These are phyloP conservation scores for Deroplatys truncata DNA, from an alignment of 2,888 invertebrate species.

Conservation along the genomic window DNA sequence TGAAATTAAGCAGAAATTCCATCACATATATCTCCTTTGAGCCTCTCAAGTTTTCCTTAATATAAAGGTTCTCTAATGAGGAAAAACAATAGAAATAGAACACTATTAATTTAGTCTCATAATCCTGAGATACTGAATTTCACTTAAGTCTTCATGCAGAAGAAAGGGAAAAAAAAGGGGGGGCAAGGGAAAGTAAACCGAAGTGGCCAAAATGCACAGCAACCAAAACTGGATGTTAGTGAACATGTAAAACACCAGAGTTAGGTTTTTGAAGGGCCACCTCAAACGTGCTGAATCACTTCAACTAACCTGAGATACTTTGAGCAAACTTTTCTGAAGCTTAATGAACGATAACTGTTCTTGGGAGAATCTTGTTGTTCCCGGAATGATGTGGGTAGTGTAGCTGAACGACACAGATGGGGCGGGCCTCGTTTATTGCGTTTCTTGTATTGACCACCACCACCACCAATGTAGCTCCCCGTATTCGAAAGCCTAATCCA, in stretches of 20 bases:
- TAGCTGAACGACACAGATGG: background rate
- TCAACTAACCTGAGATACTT: conserved; percentile 18
- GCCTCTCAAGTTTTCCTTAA: no score
- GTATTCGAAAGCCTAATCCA: background rate
- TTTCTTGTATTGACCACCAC: background rate
- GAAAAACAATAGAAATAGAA: no score
- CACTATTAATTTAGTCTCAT: no score
- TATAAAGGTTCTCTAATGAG: no score
- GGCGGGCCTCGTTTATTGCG: background rate
- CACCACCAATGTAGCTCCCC: background rate
- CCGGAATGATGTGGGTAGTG: background rate
- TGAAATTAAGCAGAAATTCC: no score
- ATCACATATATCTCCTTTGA: no score
- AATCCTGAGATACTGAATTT: background rate
- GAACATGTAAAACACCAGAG: background rate
- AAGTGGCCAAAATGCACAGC: background rate
- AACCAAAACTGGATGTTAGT: background rate
- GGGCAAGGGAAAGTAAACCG: background rate
- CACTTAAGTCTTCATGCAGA: background rate
- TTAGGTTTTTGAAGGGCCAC: background rate
- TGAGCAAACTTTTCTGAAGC: conserved; percentile 15
- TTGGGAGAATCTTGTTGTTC: background rate
- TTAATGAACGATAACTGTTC: background rate
- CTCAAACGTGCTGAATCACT: background rate
- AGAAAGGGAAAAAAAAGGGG: background rate